Base-by-base conservation (phyloP, 2,797 vertebrate species). In the Schizopygopsis pylzovi region DNA sequence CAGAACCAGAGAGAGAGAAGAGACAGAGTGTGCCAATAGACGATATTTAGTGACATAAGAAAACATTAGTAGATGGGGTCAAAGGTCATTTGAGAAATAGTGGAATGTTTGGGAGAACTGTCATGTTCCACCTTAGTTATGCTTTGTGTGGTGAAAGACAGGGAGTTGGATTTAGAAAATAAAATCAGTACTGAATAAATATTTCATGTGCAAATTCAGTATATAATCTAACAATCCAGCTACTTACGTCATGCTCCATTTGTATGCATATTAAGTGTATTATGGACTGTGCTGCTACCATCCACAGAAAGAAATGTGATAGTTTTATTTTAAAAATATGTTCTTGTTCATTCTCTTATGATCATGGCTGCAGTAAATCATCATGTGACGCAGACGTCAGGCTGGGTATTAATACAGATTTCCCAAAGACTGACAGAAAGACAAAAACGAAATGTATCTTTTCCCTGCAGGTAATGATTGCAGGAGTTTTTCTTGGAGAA, bases 401-500 rank as follows among this genome's bases (percentile, higher is more conserved):
- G 9, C 16, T 37, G 47, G 16, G 16, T 37, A 76, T 59, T 8
- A 20, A 41, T 59, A 2, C 11, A 59, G 75, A 41, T 78, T 59
- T 39, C 6, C 11, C 56, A 79, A 22, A 33, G 25, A 20, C 25
- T 18, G 33, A 61, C 28, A 5, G 33, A 22, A 73, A 43, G 9
- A 20, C 1, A 43, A 3, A 59, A 56, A 18, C 37, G 18, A 37
- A 59, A 33, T 59, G 67, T 76, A 15, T 18, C 12, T 59, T 70
- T 70, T 47, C 37, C 6, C 0, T 37, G 25, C 73, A 96, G 95
- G 94, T 67, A 95, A 94, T 89, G 95, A 96, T 89, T 92, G 93
- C 3, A 95, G 94, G 85, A 92, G 94, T 75, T 96, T 95, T 86
- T 94, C 92, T 70, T 96, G 96, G 96, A 95, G 94, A 79, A 91